Evolutionary conservation across 2,888 invertebrate genomes (phyloP).

Genomic region (Homarus gammarus): DNA sequence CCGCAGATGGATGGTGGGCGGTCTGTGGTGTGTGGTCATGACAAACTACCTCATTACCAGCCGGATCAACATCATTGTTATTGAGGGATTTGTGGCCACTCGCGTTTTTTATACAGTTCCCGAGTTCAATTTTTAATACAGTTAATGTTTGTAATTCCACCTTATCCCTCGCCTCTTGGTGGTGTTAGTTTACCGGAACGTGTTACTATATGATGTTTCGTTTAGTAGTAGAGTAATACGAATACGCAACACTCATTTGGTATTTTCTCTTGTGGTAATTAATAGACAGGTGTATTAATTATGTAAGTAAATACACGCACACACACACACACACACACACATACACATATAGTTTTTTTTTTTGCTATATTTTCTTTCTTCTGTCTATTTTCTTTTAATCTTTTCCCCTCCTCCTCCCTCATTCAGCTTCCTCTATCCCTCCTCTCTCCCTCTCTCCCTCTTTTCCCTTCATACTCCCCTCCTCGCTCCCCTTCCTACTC

Average conservation of each 20-base stretch:
- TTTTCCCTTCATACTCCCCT: neutral
- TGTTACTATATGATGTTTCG: too few species aligned
- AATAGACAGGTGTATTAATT: too few species aligned
- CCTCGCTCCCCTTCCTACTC: neutral
- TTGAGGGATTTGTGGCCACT: neutral
- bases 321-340: too few species aligned
- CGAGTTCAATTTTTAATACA: too few species aligned
- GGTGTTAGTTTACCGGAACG: too few species aligned
- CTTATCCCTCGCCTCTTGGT: too few species aligned
- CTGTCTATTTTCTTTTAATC: neutral
- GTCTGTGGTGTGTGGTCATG: neutral
- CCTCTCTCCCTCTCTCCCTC: neutral
- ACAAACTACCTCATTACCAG: conserved; percentile 1
- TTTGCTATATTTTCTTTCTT: neutral
- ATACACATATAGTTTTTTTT: neutral
- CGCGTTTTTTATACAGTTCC: neutral
- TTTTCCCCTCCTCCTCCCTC: neutral
- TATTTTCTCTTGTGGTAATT: too few species aligned
- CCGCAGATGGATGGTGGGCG: too few species aligned
- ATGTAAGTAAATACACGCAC: too few species aligned
- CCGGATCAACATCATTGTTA: neutral
- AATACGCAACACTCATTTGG: too few species aligned
- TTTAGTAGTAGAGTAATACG: too few species aligned
- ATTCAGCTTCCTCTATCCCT: neutral
- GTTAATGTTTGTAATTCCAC: too few species aligned